Evolutionary conservation across 2,888 invertebrate genomes (phyloP).

Genomic region (Entomobrya multifasciata): DNA sequence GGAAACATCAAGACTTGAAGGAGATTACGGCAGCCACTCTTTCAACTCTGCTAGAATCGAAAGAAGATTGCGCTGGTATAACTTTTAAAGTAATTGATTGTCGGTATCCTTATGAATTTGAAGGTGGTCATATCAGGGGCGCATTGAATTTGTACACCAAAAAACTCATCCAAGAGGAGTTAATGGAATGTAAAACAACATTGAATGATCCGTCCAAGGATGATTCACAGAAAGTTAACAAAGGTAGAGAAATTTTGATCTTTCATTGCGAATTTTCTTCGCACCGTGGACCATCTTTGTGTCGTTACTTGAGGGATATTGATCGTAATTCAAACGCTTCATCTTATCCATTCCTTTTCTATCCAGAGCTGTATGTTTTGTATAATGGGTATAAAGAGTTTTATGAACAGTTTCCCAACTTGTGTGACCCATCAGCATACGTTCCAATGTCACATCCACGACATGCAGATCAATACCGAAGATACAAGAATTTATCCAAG

Average conservation of each 20-base stretch:
- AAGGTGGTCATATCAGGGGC: conserved; percentile 93
- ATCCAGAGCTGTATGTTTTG: conserved; percentile 95
- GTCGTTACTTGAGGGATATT: conserved; percentile 89
- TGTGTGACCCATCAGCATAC: conserved; percentile 89
- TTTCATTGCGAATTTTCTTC: conserved; percentile 99
- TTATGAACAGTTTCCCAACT: conserved; percentile 85
- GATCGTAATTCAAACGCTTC: conserved; percentile 91
- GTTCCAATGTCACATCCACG: conserved; percentile 88
- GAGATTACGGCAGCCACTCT: conserved; percentile 89
- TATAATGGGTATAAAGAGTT: conserved; percentile 95
- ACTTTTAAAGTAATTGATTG: conserved; percentile 93
- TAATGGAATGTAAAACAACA: conserved; percentile 81
- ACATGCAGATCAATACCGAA: conserved; percentile 85
- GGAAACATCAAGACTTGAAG: conserved; percentile 90
- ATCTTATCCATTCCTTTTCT: conserved; percentile 91
- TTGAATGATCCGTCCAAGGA: background rate
- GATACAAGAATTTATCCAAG: conserved; percentile 89
- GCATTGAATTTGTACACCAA: conserved; percentile 92
- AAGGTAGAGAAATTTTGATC: conserved; percentile 87
- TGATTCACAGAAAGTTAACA: conserved; percentile 81
- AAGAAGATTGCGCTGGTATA: conserved; percentile 85
- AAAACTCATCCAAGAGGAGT: conserved; percentile 86
- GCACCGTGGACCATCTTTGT: conserved; percentile 95
- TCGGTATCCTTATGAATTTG: conserved; percentile 96
- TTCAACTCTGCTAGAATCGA: conserved; percentile 87